Conservation (phyloP, 1,140 invertebrate genomes). For the Patella vulgata region DNA sequence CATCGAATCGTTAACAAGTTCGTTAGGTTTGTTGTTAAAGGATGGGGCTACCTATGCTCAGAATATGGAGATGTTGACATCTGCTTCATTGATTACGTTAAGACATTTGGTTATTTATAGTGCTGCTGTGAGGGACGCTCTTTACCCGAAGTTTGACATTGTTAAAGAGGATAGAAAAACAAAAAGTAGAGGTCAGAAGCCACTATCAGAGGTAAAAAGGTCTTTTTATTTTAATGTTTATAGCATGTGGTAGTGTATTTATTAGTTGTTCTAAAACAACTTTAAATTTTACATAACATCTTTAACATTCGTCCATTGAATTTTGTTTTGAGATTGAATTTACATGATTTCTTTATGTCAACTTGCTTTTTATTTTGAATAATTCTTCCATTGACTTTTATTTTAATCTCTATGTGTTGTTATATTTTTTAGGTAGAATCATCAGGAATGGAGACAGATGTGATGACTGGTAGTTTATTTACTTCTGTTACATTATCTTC, state of each 20-base stretch:
- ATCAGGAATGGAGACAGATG: slow-evolving; percentile 19
- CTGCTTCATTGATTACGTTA: slow-evolving; percentile 28
- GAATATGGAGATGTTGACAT: slow-evolving; percentile 34
- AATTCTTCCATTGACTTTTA: too few species aligned
- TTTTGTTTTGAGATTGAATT: too few species aligned
- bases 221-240: not conserved
- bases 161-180: slow-evolving; percentile 6
- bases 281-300: too few species aligned
- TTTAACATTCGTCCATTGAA: too few species aligned
- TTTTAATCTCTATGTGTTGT: too few species aligned
- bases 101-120: slow-evolving; percentile 30
- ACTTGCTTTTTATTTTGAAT: too few species aligned
- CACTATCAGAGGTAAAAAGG: not conserved
- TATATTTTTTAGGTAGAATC: slow-evolving; percentile 6
- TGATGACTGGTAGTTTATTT: not conserved
- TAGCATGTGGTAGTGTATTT: too few species aligned
- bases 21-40: slow-evolving; percentile 32
- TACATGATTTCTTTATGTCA: too few species aligned
- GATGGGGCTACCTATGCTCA: slow-evolving; percentile 40
- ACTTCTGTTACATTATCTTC: not conserved
- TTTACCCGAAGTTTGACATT: not conserved
- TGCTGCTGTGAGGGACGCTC: slow-evolving; percentile 19
- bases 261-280: too few species aligned
- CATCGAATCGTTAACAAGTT: slow-evolving; percentile 41
- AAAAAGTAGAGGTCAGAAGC: not conserved